These are phyloP conservation scores for Platynereis dumerilii DNA, from an alignment of 2,888 invertebrate species.

Conservation along the genomic window DNA sequence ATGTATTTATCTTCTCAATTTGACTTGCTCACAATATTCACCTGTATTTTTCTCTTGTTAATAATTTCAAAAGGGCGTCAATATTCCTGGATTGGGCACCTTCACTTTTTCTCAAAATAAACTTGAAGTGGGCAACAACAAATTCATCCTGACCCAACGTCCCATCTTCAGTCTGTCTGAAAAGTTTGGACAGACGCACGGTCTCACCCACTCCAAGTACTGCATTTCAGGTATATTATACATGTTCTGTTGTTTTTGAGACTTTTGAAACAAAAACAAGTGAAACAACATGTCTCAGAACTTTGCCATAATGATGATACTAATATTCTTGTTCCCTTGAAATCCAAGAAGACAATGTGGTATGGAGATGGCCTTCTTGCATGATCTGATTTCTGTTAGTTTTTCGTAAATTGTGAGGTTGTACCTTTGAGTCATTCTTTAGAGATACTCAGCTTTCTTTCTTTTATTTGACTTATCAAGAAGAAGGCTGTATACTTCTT, in stretches of 20 bases:
- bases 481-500: no score
- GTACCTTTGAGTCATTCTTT: no score
- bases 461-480: no score
- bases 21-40: background rate
- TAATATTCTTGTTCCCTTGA: no score
- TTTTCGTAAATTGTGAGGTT: no score
- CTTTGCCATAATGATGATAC: no score
- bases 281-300: no score
- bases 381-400: no score
- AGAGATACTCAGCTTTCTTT: no score
- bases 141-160: slow-evolving; percentile 59
- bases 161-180: slow-evolving; percentile 63
- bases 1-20: background rate
- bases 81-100: slow-evolving; percentile 58
- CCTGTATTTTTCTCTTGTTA: background rate
- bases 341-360: background rate
- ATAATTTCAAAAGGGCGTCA: slow-evolving; percentile 60
- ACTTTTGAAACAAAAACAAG: no score
- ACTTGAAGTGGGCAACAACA: slow-evolving; percentile 62
- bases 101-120: slow-evolving; percentile 62
- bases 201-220: slow-evolving; percentile 56
- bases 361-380: no score
- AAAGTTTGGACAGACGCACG: slow-evolving; percentile 61
- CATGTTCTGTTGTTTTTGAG: background rate
- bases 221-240: slow-evolving; percentile 29